A percentile compares a stretch with the other conserved stretches of the same genome.
Evolutionary conservation across 1,140 invertebrate genomes (phyloP).

Genomic region (Galleria mellonella): DNA sequence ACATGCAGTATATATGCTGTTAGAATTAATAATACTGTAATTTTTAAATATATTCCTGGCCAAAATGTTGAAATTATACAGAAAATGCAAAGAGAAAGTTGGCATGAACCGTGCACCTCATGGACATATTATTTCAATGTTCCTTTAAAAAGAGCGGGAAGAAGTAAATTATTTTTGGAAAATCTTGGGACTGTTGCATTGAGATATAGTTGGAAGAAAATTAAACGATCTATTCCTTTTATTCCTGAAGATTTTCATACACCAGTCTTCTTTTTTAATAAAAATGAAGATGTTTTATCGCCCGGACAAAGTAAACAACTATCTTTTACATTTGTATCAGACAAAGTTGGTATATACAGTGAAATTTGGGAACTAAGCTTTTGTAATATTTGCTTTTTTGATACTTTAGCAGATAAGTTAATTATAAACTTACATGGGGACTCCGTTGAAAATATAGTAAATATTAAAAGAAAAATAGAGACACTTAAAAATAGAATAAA

Average conservation of each 20-base stretch:
- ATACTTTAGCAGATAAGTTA: slow-evolving; percentile 30
- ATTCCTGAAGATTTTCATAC: slow-evolving; percentile 38
- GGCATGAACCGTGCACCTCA: slow-evolving; percentile 34
- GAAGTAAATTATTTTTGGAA: slow-evolving; percentile 43
- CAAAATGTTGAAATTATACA: slow-evolving; percentile 23
- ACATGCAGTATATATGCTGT: slow-evolving; percentile 32
- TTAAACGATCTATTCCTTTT: slow-evolving; percentile 34
- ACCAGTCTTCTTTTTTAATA: slow-evolving; percentile 63
- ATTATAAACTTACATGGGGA: slow-evolving; percentile 41
- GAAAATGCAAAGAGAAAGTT: slow-evolving; percentile 33
- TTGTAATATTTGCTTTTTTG: slow-evolving; percentile 45
- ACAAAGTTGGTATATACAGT: slow-evolving; percentile 38
- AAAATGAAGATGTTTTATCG: slow-evolving; percentile 54
- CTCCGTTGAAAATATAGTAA: slow-evolving; percentile 34
- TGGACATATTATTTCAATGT: slow-evolving; percentile 65
- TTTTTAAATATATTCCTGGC: slow-evolving; percentile 32
- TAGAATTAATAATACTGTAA: slow-evolving; percentile 51
- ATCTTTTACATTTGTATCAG: slow-evolving; percentile 46
- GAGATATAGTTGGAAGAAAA: slow-evolving; percentile 60
- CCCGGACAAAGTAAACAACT: slow-evolving; percentile 49
- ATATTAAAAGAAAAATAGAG: slow-evolving; percentile 22
- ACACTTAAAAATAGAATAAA: slow-evolving; percentile 34
- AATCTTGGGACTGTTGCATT: slow-evolving; percentile 56
- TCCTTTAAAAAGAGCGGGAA: slow-evolving; percentile 36
- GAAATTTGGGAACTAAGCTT: slow-evolving; percentile 51